These are phyloP conservation scores for Setipinna tenuifilis DNA, from an alignment of 2,797 vertebrate species.

Conservation along the genomic window DNA sequence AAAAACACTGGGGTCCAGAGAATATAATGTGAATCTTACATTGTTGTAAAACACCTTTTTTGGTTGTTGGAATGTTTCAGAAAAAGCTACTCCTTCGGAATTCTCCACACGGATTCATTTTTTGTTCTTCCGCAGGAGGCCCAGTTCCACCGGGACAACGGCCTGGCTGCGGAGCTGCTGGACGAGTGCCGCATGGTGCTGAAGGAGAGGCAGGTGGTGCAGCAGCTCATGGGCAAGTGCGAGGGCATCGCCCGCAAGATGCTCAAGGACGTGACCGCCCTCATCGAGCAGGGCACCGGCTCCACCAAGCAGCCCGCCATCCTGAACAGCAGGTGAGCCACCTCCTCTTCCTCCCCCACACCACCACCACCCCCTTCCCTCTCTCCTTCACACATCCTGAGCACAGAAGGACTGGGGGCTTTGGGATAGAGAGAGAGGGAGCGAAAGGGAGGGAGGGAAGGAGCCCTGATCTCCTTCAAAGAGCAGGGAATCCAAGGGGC, in stretches of 20 bases:
- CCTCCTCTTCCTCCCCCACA: too few relatives aligned
- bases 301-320: slow-evolving; percentile 80
- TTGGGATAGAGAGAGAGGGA: background rate
- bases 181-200: slow-evolving; percentile 87
- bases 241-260: slow-evolving; percentile 89
- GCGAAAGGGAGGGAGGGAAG: background rate
- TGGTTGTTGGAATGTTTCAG: too few relatives aligned
- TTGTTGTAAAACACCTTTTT: too few relatives aligned
- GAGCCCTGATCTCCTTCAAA: background rate
- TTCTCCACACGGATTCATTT: too few relatives aligned
- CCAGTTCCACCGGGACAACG: slow-evolving; percentile 75
- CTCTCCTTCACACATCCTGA: background rate
- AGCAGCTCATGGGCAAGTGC: slow-evolving; percentile 92
- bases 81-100: too few relatives aligned
- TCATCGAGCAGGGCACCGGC: slow-evolving; percentile 79
- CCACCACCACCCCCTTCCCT: background rate
- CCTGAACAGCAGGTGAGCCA: slow-evolving; percentile 85
- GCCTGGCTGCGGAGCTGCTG: slow-evolving; percentile 84
- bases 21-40: too few relatives aligned
- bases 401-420: slow-evolving; percentile 11
- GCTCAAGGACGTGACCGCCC: slow-evolving; percentile 83
- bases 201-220: slow-evolving; percentile 86
- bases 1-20: too few relatives aligned
- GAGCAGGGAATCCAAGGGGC: background rate
- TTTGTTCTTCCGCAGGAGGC: slow-evolving; percentile 71